Percentiles rank a stretch among this genome's conserved stretches.
Conservation (phyloP, 1,140 invertebrate genomes). For the Chymomyza costata region DNA sequence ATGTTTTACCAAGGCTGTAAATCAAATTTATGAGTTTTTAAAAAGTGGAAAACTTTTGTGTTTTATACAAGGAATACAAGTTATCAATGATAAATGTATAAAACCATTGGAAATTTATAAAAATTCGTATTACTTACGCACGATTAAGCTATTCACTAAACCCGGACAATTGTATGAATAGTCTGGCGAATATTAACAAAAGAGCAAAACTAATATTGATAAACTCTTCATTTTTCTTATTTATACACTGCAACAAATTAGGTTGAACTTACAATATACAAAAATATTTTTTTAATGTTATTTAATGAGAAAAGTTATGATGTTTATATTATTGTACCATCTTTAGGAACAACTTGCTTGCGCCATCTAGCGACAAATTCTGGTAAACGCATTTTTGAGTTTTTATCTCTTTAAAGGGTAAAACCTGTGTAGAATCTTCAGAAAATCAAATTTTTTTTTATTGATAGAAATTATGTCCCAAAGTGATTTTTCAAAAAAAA, state of each 20-base stretch:
- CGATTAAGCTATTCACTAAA: slow-evolving; percentile 49
- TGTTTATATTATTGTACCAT: no score
- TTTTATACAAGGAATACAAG: slow-evolving; percentile 11
- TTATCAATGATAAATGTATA: slow-evolving; percentile 29
- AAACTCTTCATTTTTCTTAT: slow-evolving; percentile 1
- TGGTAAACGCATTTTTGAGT: no score
- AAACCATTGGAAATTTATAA: slow-evolving; percentile 55
- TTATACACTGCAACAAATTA: background rate
- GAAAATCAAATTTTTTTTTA: no score
- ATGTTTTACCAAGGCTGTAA: slow-evolving; percentile 38
- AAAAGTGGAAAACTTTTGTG: slow-evolving; percentile 36
- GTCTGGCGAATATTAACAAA: background rate
- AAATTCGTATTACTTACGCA: slow-evolving; percentile 54
- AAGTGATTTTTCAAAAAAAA: no score
- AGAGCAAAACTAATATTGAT: slow-evolving; percentile 8
- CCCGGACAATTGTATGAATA: background rate
- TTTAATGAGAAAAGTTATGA: no score
- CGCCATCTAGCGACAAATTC: no score
- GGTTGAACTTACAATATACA: no score
- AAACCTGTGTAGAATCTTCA: no score
- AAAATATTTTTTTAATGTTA: no score
- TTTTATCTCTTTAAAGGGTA: no score
- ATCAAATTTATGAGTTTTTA: slow-evolving; percentile 63
- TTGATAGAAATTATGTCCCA: no score
- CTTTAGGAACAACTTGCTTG: no score